phyloP scores from a whole-genome alignment of 1,140 invertebrate genomes.

The Pectinophora gossypiella region DNA sequence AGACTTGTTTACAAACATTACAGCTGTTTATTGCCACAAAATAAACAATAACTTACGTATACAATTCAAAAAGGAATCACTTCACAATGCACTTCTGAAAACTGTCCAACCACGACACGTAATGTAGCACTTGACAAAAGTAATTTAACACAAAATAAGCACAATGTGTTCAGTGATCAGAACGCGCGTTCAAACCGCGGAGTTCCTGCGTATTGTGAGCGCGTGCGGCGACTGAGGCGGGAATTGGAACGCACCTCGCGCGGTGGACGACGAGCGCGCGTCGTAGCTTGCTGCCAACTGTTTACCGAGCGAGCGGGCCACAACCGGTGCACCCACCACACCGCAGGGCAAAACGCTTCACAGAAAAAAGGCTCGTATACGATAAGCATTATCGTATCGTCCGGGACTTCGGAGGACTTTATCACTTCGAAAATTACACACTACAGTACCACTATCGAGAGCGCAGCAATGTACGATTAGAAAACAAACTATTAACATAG shows the following conservation, averaged over 20 bases:
- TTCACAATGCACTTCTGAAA: background rate
- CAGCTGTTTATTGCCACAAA: background rate
- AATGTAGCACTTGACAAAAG: slow-evolving; percentile 26
- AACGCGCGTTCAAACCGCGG: slow-evolving; percentile 28
- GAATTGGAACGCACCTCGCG: background rate
- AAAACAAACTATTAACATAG: no score
- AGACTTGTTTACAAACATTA: slow-evolving; percentile 21
- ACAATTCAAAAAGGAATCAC: background rate
- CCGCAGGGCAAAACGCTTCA: slow-evolving; percentile 9
- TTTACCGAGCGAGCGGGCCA: slow-evolving; percentile 39
- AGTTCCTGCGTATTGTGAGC: slow-evolving; percentile 55
- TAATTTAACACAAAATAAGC: slow-evolving; percentile 27
- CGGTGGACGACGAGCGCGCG: slow-evolving; percentile 31
- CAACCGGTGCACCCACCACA: slow-evolving; percentile 33
- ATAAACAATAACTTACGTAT: background rate
- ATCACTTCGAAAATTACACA: slow-evolving; percentile 11
- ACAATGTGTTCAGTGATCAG: slow-evolving; percentile 35
- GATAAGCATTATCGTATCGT: slow-evolving; percentile 46
- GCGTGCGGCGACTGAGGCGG: slow-evolving; percentile 21
- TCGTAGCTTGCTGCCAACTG: slow-evolving; percentile 24
- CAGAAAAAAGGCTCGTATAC: slow-evolving; percentile 26
- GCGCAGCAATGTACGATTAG: no score
- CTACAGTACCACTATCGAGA: no score
- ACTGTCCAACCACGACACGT: background rate
- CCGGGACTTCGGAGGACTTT: slow-evolving; percentile 22